Evolutionary conservation across 2,113 vertebrate species (phyloP), one percentile per base, ranked within the genome.

Genomic region (Nycticebus coucang): DNA sequence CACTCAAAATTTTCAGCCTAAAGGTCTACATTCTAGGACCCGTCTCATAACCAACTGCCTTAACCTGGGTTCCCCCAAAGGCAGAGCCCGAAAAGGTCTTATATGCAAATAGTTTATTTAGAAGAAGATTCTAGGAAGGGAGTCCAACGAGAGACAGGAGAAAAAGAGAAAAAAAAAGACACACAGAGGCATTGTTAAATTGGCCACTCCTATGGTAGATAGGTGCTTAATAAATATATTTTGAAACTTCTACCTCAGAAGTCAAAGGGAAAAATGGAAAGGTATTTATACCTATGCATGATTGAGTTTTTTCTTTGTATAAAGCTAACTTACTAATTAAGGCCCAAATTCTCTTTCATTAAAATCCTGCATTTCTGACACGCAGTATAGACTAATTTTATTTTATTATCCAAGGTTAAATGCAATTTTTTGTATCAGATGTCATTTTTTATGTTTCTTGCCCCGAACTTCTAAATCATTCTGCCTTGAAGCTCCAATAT

Each of bases 371-470:
- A 90, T 94, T 87, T 69, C 64, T 82, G 69, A 85, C 24, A 89
- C 84, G 81, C 74, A 95, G 45, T 21, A 26, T 37, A 71, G 19
- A 77, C 57, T 96, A 94, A 92, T 94, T 97, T 96, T 96, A 97
- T 97, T 97, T 96, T 96, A 98, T 97, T 96, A 96, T 96, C 41
- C 86, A 95, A 95, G 78, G 94, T 98, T 97, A 79, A 71, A 96
- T 96, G 96, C 95, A 91, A 96, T 95, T 96, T 98, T 78, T 96
- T 97, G 93, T 96, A 98, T 97, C 93, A 97, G 86, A 97, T 97
- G 97, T 93, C 95, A 80, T 96, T 98, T 98, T 98, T 93, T 97
- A 93, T 96, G 97, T 95, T 57, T 97, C 98, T 96, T 97, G 45
- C 87, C 96, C 96, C 91, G 75, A 94, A 94, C 86, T 89, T 98